Evolutionary conservation across 2,888 invertebrate species (phyloP).

Genomic region (Lingula anatina): DNA sequence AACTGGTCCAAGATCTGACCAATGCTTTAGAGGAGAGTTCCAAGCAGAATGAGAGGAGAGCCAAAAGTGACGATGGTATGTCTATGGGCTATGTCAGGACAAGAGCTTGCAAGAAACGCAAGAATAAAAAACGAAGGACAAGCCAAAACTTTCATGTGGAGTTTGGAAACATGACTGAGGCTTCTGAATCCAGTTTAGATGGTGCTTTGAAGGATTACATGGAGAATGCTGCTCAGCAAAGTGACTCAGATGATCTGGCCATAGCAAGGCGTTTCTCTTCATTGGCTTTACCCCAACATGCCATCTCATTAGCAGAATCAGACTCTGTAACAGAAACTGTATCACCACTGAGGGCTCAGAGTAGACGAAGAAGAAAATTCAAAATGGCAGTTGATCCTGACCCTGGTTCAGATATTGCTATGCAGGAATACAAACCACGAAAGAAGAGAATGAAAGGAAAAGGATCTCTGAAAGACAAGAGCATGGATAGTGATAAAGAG

Average conservation of each 20-base stretch:
- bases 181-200: constrained; percentile 50
- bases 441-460: too few species aligned
- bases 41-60: constrained; percentile 20
- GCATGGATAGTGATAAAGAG: too few species aligned
- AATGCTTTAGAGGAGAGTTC: constrained; percentile 49
- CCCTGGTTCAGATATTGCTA: constrained; percentile 9
- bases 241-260: constrained; percentile 50
- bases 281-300: constrained; percentile 28
- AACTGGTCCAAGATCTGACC: constrained; percentile 49
- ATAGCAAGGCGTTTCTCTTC: constrained; percentile 25
- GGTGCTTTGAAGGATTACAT: constrained; percentile 43
- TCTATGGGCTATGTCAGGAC: constrained; percentile 20
- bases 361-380: constrained; percentile 73
- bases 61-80: constrained; percentile 20
- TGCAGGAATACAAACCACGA: not conserved
- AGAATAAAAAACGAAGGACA: constrained; percentile 27
- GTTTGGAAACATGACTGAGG: constrained; percentile 45
- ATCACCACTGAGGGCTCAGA: constrained; percentile 66
- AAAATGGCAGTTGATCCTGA: constrained; percentile 82
- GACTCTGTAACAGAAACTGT: constrained; percentile 92
- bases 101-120: constrained; percentile 27
- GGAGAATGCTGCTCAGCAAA: constrained; percentile 38
- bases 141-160: constrained; percentile 21
- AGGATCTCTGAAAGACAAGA: too few species aligned
- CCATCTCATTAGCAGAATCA: constrained; percentile 52